Percentiles rank a stretch among this genome's conserved stretches.
Conservation (phyloP, 2,113 vertebrate species). For the Burhinus oedicnemus region DNA sequence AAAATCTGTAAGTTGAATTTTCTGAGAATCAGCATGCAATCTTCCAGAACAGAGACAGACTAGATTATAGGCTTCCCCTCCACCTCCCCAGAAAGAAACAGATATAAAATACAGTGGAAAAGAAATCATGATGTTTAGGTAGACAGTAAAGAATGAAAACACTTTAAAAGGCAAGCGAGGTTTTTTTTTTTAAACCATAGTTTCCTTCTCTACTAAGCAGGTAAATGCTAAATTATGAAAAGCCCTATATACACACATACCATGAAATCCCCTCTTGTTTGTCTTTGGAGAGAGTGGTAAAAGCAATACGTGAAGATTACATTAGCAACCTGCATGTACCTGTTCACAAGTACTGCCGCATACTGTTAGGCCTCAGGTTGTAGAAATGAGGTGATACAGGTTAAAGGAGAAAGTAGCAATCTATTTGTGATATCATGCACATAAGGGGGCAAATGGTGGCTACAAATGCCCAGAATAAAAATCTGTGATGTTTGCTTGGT, state of each 20-base stretch:
- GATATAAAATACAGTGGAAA: not conserved
- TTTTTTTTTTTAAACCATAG: not conserved
- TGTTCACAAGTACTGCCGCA: not conserved
- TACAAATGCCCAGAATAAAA: not conserved
- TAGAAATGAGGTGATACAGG: rapidly evolving
- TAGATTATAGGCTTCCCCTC: not conserved
- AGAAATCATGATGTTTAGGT: not conserved
- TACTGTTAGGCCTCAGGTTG: not conserved
- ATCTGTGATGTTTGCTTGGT: not conserved
- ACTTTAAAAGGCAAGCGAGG: not conserved
- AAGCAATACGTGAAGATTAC: not conserved
- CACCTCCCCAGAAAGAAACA: not conserved
- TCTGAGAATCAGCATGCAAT: not conserved
- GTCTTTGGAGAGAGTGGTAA: not conserved
- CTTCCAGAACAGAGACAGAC: not conserved
- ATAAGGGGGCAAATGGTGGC: not conserved
- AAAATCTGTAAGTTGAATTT: not conserved
- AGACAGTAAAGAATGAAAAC: not conserved
- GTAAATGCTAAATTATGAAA: not conserved
- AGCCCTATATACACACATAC: not conserved
- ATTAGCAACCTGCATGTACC: not conserved
- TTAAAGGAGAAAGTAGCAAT: not conserved
- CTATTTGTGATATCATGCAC: not conserved
- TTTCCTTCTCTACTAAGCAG: not conserved
- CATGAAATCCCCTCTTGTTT: not conserved